phyloP scores from a whole-genome alignment of 37 sponge, comb jelly and placozoan genomes.

The Mnemiopsis leidyi region DNA sequence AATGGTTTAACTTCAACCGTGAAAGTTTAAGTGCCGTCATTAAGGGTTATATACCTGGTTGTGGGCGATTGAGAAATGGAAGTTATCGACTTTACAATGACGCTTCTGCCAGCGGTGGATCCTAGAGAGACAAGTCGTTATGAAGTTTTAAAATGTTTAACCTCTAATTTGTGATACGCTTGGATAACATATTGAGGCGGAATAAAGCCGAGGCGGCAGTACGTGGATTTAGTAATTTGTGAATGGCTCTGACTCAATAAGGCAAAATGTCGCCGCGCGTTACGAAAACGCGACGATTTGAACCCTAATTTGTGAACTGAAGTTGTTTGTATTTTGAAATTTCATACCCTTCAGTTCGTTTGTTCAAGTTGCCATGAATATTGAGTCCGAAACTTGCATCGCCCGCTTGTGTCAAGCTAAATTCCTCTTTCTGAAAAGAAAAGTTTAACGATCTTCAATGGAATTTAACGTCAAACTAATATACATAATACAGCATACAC shows the following conservation, averaged over 20 bases:
- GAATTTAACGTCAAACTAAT: too few relatives aligned
- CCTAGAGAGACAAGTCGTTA: too few relatives aligned
- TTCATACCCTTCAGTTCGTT: conserved; percentile 58
- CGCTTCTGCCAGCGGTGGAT: conserved; percentile 46
- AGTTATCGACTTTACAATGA: conserved; percentile 51
- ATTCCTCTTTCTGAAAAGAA: conserved; percentile 47
- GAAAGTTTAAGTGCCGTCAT: too few relatives aligned
- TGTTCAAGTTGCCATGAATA: conserved; percentile 26
- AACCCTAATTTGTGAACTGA: not conserved
- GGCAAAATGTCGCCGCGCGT: conserved; percentile 45
- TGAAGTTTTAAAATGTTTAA: too few relatives aligned
- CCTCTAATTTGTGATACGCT: too few relatives aligned
- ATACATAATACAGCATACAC: too few relatives aligned
- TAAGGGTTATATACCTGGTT: too few relatives aligned
- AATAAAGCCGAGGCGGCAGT: not conserved
- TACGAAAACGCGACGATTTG: not conserved
- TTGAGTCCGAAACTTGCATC: conserved; percentile 30
- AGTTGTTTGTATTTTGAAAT: not conserved
- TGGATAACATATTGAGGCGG: not conserved
- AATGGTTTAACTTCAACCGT: too few relatives aligned
- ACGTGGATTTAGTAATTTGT: not conserved
- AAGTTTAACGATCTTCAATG: too few relatives aligned
- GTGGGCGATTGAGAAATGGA: conserved; percentile 15
- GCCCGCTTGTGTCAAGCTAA: conserved; percentile 56
- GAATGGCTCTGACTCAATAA: not conserved